Conservation (phyloP, 92 coral and sea anemone genomes). For the Epizoanthus stellaris region DNA sequence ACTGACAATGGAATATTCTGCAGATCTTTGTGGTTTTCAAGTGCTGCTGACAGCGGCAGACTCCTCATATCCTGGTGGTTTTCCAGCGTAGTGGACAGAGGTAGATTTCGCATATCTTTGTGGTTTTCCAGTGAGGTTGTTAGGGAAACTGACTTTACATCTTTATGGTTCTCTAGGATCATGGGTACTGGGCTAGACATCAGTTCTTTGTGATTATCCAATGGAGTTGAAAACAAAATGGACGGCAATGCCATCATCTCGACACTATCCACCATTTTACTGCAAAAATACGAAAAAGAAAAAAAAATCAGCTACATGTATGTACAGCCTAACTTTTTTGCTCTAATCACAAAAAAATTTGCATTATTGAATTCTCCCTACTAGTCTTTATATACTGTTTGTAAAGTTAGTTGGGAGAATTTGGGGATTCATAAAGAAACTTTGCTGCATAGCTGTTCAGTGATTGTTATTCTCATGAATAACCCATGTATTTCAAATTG, state of each 20-base stretch:
- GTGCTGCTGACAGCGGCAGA: too few relatives aligned
- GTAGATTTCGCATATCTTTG: neutral
- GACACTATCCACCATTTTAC: constrained; percentile 18
- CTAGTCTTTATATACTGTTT: too few relatives aligned
- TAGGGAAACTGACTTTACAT: neutral
- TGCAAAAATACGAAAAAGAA: neutral
- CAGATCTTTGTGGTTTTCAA: too few relatives aligned
- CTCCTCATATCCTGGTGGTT: neutral
- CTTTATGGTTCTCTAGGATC: neutral
- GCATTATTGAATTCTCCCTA: too few relatives aligned
- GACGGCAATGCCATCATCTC: constrained; percentile 4
- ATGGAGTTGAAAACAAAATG: neutral
- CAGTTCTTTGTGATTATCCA: neutral
- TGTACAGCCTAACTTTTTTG: too few relatives aligned
- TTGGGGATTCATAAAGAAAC: too few relatives aligned
- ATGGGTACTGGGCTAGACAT: neutral
- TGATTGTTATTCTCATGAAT: too few relatives aligned
- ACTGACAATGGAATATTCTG: neutral
- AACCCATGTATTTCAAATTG: too few relatives aligned
- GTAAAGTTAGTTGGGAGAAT: too few relatives aligned
- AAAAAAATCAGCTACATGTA: neutral
- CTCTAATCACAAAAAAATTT: too few relatives aligned
- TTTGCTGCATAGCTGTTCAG: too few relatives aligned
- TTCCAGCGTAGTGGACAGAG: neutral
- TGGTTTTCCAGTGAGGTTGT: neutral